Conservation (phyloP, 2,888 invertebrate genomes). For the Philereme transversata region DNA sequence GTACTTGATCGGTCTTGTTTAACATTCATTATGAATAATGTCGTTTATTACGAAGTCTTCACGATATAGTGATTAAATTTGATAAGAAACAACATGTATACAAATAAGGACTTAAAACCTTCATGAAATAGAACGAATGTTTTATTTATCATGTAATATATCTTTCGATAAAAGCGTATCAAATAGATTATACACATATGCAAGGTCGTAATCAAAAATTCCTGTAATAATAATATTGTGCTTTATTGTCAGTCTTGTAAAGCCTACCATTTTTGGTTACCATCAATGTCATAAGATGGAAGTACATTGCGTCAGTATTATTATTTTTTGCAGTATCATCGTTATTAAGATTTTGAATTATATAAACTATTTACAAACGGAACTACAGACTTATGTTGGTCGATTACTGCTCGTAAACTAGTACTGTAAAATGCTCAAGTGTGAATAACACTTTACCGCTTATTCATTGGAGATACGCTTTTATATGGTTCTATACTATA, state of each 20-base stretch:
- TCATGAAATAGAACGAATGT: background rate
- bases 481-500: too few species aligned
- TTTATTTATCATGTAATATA: background rate
- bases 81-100: background rate
- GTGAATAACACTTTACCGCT: too few species aligned
- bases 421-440: too few species aligned
- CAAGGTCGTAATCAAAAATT: background rate
- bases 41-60: background rate
- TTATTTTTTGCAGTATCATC: background rate
- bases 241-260: background rate
- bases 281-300: background rate
- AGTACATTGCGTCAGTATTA: background rate
- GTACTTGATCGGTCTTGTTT: too few species aligned
- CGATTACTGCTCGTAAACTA: too few species aligned
- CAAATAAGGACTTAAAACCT: background rate
- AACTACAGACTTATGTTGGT: too few species aligned
- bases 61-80: background rate
- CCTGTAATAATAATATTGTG: background rate
- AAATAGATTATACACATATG: background rate
- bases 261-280: background rate
- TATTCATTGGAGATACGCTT: too few species aligned
- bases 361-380: too few species aligned
- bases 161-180: background rate
- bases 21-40: too few species aligned
- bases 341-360: background rate